Evolutionary conservation across 1,140 invertebrate genomes (phyloP).

Genomic region (Asobara japonica): DNA sequence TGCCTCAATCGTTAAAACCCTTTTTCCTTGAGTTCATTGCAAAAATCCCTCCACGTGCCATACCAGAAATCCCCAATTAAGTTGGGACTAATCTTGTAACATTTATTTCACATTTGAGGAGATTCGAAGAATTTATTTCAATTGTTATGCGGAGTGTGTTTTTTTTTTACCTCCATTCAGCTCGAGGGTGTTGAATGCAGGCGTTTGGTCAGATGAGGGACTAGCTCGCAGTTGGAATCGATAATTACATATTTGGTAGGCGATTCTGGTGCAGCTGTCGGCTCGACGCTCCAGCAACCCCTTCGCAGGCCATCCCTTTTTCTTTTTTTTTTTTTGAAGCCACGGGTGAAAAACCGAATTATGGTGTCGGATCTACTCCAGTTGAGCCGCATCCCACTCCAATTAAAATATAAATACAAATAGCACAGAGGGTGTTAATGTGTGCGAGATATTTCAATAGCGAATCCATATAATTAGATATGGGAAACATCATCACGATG

Average conservation of each 20-base stretch:
- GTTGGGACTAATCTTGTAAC: background rate
- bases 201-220: conserved; percentile 14
- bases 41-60: conserved; percentile 8
- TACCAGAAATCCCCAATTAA: background rate
- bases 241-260: conserved; percentile 50
- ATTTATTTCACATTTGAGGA: background rate
- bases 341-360: conserved; percentile 10
- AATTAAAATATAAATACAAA: conserved; percentile 17
- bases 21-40: background rate
- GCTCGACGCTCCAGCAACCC: conserved; percentile 41
- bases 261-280: conserved; percentile 32
- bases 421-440: no score
- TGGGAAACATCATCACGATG: no score
- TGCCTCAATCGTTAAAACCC: conserved; percentile 11
- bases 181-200: conserved; percentile 36
- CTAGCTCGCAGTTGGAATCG: conserved; percentile 36
- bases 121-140: background rate
- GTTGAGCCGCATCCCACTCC: conserved; percentile 12
- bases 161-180: background rate
- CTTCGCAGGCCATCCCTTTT: conserved; percentile 24
- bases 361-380: conserved; percentile 20
- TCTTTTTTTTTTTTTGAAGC: conserved; percentile 2
- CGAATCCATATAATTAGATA: no score
- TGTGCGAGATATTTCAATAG: no score
- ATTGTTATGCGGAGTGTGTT: background rate